Evolutionary conservation across 2,888 invertebrate genomes (phyloP).

Genomic region (Acrocyrtus sp.): DNA sequence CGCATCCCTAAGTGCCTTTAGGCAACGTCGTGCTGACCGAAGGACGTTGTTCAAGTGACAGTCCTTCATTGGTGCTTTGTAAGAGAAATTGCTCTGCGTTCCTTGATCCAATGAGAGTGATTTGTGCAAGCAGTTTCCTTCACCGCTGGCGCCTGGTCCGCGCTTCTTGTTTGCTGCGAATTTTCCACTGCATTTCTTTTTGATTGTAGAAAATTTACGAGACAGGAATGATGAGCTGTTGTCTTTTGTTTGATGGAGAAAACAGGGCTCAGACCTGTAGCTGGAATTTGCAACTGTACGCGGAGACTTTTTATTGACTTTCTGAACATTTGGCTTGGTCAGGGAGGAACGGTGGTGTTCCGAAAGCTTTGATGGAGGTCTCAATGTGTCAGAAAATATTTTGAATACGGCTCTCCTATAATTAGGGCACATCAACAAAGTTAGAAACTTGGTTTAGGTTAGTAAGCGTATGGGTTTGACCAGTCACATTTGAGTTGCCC

Average conservation of each 20-base stretch:
- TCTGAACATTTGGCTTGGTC: not conserved
- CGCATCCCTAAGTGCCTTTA: conserved; percentile 47
- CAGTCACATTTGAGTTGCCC: too few relatives aligned
- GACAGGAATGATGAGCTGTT: not conserved
- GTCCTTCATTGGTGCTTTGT: conserved; percentile 16
- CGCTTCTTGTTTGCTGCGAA: not conserved
- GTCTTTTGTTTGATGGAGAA: too few relatives aligned
- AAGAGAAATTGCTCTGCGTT: too few relatives aligned
- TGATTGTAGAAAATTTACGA: not conserved
- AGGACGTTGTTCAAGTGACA: conserved; percentile 57
- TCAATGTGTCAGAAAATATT: conserved; percentile 23
- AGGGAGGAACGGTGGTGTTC: not conserved
- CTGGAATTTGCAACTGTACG: not conserved
- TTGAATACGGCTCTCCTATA: conserved; percentile 29
- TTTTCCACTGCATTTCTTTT: not conserved
- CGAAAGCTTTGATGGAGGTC: conserved; percentile 17
- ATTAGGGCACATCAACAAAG: too few relatives aligned
- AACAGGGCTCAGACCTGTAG: not conserved
- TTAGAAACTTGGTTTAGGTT: too few relatives aligned
- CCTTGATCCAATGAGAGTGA: too few relatives aligned
- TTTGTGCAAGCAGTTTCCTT: too few relatives aligned
- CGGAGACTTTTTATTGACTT: conserved; percentile 5
- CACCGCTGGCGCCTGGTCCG: not conserved
- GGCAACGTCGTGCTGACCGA: conserved; percentile 49
- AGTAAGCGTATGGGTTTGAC: too few relatives aligned